phyloP scores from a whole-genome alignment of 2,113 vertebrate genomes.

The Phaethornis superciliosus region DNA sequence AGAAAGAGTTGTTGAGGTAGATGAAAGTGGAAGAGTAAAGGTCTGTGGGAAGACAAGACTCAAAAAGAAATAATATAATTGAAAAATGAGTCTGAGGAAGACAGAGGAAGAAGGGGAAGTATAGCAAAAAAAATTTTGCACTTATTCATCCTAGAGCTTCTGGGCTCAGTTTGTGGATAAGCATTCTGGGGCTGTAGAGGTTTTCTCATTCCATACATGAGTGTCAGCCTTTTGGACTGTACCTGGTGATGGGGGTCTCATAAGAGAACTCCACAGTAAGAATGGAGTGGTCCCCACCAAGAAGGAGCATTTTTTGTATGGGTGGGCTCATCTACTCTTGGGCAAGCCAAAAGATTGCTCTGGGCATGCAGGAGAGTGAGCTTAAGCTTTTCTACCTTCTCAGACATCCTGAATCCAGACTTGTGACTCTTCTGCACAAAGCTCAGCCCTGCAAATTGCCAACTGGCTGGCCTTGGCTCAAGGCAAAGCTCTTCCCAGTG shows the following conservation, averaged over 20 bases:
- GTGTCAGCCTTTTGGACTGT: not conserved
- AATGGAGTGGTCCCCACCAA: not conserved
- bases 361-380: not conserved
- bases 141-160: not conserved
- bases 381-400: not conserved
- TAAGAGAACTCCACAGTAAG: not conserved
- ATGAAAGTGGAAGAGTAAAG: not conserved
- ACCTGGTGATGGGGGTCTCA: not conserved
- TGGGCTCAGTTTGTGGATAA: not conserved
- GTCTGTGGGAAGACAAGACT: not conserved
- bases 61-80: not conserved
- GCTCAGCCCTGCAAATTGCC: not conserved
- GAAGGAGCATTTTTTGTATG: not conserved
- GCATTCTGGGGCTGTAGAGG: not conserved
- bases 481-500: not conserved
- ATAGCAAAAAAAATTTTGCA: not conserved
- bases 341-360: not conserved
- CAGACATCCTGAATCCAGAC: not conserved
- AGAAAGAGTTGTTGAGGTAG: rapidly evolving
- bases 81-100: not conserved
- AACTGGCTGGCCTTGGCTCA: not conserved
- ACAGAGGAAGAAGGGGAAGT: not conserved
- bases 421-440: not conserved
- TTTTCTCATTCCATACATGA: not conserved
- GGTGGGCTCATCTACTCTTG: not conserved